phyloP scores from a whole-genome alignment of 2,888 invertebrate genomes.

The Amphiduros pacificus region DNA sequence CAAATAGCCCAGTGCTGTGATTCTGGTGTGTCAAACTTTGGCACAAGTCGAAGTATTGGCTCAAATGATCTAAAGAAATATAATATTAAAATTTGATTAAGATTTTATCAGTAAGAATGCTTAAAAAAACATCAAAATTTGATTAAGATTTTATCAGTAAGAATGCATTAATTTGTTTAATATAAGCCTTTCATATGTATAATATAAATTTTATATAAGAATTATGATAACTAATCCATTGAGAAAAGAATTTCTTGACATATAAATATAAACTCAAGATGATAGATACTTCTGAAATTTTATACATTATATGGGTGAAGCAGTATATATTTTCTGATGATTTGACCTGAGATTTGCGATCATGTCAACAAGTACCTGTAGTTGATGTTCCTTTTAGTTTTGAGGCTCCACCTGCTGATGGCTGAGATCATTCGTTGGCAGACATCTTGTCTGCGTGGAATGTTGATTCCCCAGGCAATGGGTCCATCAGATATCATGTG shows the following conservation, averaged over 20 bases:
- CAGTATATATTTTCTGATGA: too few relatives aligned
- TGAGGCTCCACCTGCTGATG: conserved; percentile 85
- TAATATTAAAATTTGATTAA: not conserved
- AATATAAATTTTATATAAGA: not conserved
- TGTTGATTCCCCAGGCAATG: conserved; percentile 76
- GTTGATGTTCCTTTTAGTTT: conserved; percentile 89
- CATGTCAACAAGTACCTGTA: conserved; percentile 71
- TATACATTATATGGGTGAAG: too few relatives aligned
- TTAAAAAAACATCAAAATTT: not conserved
- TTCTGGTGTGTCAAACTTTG: conserved; percentile 76
- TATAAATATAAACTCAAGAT: too few relatives aligned
- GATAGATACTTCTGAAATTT: too few relatives aligned
- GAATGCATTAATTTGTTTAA: not conserved
- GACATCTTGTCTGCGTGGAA: conserved; percentile 74
- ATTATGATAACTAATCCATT: not conserved
- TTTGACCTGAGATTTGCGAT: too few relatives aligned
- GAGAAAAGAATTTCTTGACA: too few relatives aligned
- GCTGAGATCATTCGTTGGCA: conserved; percentile 73
- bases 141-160: not conserved
- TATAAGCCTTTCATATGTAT: not conserved
- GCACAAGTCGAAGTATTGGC: conserved; percentile 84
- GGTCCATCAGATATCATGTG: conserved; percentile 93
- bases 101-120: not conserved
- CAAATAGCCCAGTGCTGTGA: conserved; percentile 97
- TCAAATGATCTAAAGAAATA: conserved; percentile 75